These are phyloP conservation scores for Bombylius discolor DNA, from an alignment of 2,888 invertebrate genomes.

Conservation along the genomic window DNA sequence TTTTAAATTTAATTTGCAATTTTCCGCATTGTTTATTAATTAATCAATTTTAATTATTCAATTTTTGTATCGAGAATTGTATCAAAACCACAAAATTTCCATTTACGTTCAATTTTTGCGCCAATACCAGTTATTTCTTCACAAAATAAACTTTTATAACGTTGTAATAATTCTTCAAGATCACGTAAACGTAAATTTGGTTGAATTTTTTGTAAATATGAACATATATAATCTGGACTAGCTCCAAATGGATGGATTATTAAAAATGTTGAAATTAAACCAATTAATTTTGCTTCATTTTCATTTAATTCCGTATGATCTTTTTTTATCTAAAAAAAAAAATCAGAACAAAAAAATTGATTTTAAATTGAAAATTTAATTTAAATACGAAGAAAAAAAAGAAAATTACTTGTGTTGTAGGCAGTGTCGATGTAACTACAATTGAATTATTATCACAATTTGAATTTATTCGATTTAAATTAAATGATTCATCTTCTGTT, in stretches of 20 bases:
- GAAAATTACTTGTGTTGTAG: not conserved
- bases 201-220: constrained; percentile 74
- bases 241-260: constrained; percentile 85
- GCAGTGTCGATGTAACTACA: not conserved
- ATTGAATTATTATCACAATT: not conserved
- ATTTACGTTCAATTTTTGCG: constrained; percentile 71
- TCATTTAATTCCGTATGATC: constrained; percentile 6
- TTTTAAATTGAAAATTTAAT: not conserved
- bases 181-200: constrained; percentile 56
- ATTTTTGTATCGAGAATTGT: no score
- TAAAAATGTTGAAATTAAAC: constrained; percentile 77
- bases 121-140: constrained; percentile 69
- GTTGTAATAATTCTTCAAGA: constrained; percentile 62
- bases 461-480: no score
- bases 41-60: not conserved
- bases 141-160: constrained; percentile 68
- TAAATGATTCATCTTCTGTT: no score
- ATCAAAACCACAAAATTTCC: constrained; percentile 60
- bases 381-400: no score
- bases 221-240: constrained; percentile 78
- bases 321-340: constrained; percentile 1
- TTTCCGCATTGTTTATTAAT: not conserved
- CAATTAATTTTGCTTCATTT: constrained; percentile 62
- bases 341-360: not conserved
- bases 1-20: no score